These are phyloP conservation scores for Squalus acanthias DNA, from an alignment of 2,797 vertebrate species.

Conservation along the genomic window DNA sequence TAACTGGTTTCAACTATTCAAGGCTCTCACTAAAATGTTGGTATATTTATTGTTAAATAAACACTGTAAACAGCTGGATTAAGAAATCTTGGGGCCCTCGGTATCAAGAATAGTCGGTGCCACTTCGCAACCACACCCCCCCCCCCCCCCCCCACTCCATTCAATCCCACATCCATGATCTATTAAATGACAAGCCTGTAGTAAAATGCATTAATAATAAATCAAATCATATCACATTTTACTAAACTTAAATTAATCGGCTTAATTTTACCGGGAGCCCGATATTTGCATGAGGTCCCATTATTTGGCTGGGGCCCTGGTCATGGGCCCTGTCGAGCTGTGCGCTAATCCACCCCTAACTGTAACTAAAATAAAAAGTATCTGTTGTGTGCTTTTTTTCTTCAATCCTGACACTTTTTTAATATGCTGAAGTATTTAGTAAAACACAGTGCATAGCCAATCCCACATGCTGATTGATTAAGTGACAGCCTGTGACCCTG, in stretches of 20 bases:
- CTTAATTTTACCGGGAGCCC: background rate
- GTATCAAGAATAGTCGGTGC: background rate
- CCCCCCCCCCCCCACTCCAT: background rate
- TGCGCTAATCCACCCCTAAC: background rate
- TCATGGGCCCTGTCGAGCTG: too few species aligned
- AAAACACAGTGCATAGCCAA: background rate
- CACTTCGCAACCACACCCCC: background rate
- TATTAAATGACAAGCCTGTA: background rate
- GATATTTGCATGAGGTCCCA: background rate
- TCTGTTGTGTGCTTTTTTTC: background rate
- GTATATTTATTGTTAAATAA: background rate
- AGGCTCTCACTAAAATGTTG: background rate
- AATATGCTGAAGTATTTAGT: background rate
- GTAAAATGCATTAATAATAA: background rate
- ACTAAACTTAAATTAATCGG: background rate
- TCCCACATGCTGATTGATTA: background rate
- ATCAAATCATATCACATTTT: background rate
- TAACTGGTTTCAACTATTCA: background rate
- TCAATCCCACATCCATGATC: background rate
- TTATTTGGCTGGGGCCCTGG: background rate
- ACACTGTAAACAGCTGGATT: background rate
- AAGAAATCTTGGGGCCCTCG: background rate
- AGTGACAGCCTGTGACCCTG: background rate
- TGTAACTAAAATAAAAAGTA: background rate
- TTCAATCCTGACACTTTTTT: background rate